phyloP scores from a whole-genome alignment of 1,140 invertebrate species.

The Hypsibius dujardini region DNA sequence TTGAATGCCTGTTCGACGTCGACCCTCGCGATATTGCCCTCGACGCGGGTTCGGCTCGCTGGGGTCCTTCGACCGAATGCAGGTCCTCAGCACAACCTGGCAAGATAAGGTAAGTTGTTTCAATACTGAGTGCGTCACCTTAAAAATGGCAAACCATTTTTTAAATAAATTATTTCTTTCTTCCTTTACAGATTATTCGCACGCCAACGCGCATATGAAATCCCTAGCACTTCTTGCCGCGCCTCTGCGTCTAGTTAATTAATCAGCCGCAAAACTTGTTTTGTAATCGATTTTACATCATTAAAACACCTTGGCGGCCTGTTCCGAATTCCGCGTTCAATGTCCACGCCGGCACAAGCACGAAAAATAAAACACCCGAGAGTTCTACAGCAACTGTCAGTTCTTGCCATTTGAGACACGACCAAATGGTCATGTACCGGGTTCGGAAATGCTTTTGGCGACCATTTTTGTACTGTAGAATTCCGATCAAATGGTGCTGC shows the following conservation, averaged over 20 bases:
- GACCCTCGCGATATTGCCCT: not conserved
- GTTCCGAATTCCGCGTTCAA: no score
- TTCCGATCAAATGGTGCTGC: no score
- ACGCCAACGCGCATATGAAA: not conserved
- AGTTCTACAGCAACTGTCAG: no score
- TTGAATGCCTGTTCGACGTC: not conserved
- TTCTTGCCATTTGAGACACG: no score
- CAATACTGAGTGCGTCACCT: not conserved
- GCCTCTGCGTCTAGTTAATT: not conserved
- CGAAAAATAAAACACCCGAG: no score
- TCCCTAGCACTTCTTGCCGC: not conserved
- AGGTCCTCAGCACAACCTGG: not conserved
- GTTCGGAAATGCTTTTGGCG: no score
- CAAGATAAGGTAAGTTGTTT: not conserved
- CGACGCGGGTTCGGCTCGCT: not conserved
- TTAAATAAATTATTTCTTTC: not conserved
- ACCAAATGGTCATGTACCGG: no score
- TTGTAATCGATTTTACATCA: no score
- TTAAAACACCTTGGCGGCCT: no score
- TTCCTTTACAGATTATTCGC: slow-evolving; percentile 7
- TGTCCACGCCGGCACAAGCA: no score
- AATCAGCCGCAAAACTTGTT: not conserved
- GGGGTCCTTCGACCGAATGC: slow-evolving; percentile 8
- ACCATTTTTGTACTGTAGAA: no score
- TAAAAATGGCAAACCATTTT: not conserved